A percentile compares a stretch with the other conserved stretches of the same genome.
phyloP scores from a whole-genome alignment of 2,113 vertebrate species.

The Aegypius monachus region DNA sequence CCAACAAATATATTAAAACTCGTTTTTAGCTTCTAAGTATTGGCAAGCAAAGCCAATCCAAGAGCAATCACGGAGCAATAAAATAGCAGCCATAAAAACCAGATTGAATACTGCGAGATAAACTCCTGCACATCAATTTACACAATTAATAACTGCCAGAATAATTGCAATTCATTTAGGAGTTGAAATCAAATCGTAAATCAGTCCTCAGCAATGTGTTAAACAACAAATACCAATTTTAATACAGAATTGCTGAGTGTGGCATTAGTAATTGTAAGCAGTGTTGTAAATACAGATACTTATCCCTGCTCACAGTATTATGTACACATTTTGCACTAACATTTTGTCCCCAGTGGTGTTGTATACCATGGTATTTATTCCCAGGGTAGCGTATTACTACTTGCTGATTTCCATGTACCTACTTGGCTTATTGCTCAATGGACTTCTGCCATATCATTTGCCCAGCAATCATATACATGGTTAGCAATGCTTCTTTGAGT shows the following conservation, averaged over 20 bases:
- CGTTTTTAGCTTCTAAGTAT: background rate
- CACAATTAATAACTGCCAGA: constrained; percentile 6
- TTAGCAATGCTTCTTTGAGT: background rate
- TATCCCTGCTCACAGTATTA: background rate
- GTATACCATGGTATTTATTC: background rate
- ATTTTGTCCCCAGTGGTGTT: background rate
- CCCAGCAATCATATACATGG: accelerated
- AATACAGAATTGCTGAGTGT: background rate
- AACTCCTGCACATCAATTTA: background rate
- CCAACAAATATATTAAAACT: constrained; percentile 17
- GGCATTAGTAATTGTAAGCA: background rate
- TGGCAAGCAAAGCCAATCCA: background rate
- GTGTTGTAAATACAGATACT: background rate
- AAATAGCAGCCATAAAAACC: constrained; percentile 2
- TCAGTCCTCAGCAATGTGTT: background rate
- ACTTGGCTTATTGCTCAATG: background rate
- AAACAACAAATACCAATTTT: background rate
- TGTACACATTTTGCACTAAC: background rate
- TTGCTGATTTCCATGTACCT: background rate
- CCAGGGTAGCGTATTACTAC: background rate
- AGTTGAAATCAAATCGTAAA: background rate
- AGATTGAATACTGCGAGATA: background rate
- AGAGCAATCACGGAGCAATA: background rate
- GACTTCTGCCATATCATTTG: background rate
- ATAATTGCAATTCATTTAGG: background rate